phyloP scores from a whole-genome alignment of 2,888 invertebrate species.

The Selenia dentaria region DNA sequence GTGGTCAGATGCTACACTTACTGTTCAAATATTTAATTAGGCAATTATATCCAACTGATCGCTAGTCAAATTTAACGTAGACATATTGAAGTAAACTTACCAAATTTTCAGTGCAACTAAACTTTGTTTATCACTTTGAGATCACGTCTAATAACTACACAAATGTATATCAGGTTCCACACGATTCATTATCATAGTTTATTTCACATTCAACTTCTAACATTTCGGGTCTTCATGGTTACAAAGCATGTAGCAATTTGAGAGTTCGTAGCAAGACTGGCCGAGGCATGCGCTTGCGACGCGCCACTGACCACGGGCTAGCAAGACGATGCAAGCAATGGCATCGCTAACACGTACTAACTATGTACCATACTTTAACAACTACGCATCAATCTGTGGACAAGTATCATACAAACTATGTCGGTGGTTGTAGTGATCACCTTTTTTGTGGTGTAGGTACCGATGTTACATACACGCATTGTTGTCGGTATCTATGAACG shows the following conservation, averaged over 20 bases:
- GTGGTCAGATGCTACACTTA: no score
- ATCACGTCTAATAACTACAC: neutral
- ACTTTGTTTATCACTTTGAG: neutral
- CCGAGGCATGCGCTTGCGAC: conserved; percentile 53
- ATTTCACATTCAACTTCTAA: conserved; percentile 4
- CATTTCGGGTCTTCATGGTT: conserved; percentile 16
- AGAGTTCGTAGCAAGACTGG: conserved; percentile 54
- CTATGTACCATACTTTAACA: conserved; percentile 14
- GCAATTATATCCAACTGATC: no score
- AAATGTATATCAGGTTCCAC: neutral
- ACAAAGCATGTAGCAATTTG: conserved; percentile 43
- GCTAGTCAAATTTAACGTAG: no score
- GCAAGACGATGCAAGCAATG: conserved; percentile 43
- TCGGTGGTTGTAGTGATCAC: neutral
- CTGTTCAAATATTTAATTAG: no score
- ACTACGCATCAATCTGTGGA: conserved; percentile 12
- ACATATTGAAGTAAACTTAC: no score
- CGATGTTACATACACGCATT: conserved; percentile 72
- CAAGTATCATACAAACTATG: conserved; percentile 6
- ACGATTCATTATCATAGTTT: conserved; percentile 10
- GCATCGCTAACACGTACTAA: conserved; percentile 23
- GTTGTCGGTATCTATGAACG: conserved; percentile 68
- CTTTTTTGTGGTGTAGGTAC: conserved; percentile 19
- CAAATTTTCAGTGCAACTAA: no score
- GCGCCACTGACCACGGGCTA: conserved; percentile 66